Percentiles rank a stretch among this genome's conserved stretches.
Evolutionary conservation across 2,797 vertebrate genomes (phyloP).

Genomic region (Pipistrellus kuhlii): DNA sequence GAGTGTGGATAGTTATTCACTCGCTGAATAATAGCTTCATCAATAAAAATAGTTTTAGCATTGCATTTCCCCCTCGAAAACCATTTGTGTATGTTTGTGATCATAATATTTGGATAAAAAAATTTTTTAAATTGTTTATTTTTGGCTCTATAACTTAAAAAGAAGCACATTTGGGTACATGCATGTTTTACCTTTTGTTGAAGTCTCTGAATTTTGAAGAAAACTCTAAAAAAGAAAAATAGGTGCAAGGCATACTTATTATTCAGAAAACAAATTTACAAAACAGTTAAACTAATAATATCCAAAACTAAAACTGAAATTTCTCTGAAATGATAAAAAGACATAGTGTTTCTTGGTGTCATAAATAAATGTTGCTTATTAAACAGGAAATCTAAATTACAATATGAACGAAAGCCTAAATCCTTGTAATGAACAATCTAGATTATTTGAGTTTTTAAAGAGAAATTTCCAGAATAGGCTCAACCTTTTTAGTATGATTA

Average conservation of each 20-base stretch:
- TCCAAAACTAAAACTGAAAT: not conserved
- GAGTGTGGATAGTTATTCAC: not conserved
- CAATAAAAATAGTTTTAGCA: not conserved
- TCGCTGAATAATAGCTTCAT: not conserved
- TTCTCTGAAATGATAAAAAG: conserved; percentile 19
- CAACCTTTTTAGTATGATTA: not conserved
- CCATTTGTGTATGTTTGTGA: not conserved
- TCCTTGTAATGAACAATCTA: not conserved
- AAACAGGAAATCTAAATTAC: conserved; percentile 39
- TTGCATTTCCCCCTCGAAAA: not conserved
- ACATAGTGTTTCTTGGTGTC: not conserved
- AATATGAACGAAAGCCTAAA: not conserved
- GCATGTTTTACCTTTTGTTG: conserved; percentile 73
- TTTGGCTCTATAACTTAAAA: not conserved
- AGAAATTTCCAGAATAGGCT: not conserved
- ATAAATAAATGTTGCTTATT: not conserved
- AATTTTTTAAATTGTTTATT: not conserved
- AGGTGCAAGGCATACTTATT: not conserved
- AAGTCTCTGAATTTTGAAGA: conserved; percentile 59
- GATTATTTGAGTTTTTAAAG: not conserved
- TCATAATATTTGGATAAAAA: not conserved
- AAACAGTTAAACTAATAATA: not conserved
- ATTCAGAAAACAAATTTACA: conserved; percentile 41
- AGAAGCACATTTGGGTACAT: not conserved
- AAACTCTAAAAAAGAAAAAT: conserved; percentile 67